Percentiles rank a stretch among this genome's conserved stretches.
These are phyloP conservation scores for Falco naumanni DNA, from an alignment of 2,797 vertebrate genomes.

Conservation along the genomic window DNA sequence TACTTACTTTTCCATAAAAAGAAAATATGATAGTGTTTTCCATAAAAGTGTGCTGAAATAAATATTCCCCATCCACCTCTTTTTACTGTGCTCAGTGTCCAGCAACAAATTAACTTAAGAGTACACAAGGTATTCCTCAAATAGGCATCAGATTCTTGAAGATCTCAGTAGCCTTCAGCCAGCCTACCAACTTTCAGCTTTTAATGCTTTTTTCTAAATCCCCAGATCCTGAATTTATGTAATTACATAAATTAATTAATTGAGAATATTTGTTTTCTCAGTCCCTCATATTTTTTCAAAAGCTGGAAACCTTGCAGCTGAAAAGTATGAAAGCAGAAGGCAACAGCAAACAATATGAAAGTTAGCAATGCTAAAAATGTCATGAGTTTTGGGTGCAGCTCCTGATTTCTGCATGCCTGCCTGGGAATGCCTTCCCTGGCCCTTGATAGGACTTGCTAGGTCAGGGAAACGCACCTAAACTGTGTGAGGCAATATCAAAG, in stretches of 20 bases:
- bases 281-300: not conserved
- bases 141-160: not conserved
- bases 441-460: not conserved
- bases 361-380: not conserved
- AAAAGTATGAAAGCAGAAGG: not conserved
- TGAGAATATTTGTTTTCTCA: not conserved
- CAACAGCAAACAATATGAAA: not conserved
- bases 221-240: not conserved
- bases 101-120: not conserved
- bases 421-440: not conserved
- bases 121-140: not conserved
- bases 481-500: not conserved
- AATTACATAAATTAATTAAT: not conserved
- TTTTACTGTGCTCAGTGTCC: not conserved
- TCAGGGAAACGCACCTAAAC: not conserved
- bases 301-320: not conserved
- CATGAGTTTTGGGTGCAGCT: not conserved
- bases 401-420: not conserved
- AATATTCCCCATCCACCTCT: rapidly evolving
- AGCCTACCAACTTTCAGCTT: not conserved
- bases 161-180: not conserved
- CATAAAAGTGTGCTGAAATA: not conserved
- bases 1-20: not conserved
- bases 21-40: not conserved
- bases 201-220: not conserved